Conservation (phyloP, 2,113 vertebrate genomes). For the Sminthopsis crassicaudata region DNA sequence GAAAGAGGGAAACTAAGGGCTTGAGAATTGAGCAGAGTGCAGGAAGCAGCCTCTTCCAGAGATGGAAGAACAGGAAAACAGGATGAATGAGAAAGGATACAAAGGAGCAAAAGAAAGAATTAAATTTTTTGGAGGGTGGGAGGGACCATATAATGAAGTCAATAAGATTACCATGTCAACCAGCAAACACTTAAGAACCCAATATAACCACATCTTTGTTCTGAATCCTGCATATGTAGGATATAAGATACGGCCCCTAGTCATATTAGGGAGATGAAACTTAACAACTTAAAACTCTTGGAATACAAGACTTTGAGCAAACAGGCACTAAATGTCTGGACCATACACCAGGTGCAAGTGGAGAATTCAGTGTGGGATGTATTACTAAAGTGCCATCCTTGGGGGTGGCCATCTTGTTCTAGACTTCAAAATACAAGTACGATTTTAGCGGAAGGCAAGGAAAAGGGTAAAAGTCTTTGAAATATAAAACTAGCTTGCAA, state of each 20-base stretch:
- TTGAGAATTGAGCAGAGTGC: neutral
- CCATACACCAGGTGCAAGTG: neutral
- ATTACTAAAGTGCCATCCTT: neutral
- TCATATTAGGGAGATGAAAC: neutral
- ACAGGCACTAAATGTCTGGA: neutral
- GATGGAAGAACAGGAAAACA: neutral
- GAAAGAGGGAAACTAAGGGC: neutral
- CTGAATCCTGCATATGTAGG: neutral
- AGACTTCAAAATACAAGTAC: neutral
- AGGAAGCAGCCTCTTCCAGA: neutral
- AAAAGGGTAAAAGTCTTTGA: neutral
- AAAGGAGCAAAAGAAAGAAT: neutral
- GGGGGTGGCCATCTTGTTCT: neutral
- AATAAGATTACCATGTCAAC: neutral
- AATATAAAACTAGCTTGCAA: neutral
- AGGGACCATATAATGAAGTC: neutral
- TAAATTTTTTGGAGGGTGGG: too few relatives aligned
- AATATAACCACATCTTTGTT: neutral
- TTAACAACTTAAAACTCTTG: neutral
- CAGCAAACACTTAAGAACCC: neutral
- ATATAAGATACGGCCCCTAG: neutral
- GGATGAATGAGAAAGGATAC: neutral
- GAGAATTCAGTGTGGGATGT: too few relatives aligned
- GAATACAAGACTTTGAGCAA: neutral
- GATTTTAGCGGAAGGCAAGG: neutral